These are phyloP conservation scores for Cyrtorhinus lividipennis DNA, from an alignment of 1,140 invertebrate species.

Conservation along the genomic window DNA sequence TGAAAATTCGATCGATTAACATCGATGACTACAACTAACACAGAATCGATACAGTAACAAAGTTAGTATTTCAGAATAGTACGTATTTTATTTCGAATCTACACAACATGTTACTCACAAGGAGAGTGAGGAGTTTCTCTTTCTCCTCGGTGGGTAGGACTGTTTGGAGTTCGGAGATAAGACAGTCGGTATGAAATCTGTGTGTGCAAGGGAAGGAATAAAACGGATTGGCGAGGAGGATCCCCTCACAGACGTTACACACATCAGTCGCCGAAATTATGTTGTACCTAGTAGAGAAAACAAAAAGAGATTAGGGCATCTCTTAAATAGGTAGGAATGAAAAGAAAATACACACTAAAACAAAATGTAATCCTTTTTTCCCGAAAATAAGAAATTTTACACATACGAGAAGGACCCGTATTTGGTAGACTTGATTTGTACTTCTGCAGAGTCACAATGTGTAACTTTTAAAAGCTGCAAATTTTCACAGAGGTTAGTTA, in stretches of 20 bases:
- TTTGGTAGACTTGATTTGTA: too few species aligned
- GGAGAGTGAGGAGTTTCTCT: slow-evolving; percentile 36
- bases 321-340: not conserved
- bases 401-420: too few species aligned
- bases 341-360: not conserved
- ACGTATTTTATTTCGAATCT: too few species aligned
- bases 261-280: slow-evolving; percentile 57
- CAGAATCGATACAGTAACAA: not conserved
- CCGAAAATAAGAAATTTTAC: too few species aligned
- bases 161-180: slow-evolving; percentile 63
- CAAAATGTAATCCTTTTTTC: not conserved
- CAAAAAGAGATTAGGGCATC: not conserved
- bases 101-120: too few species aligned
- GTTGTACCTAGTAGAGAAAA: slow-evolving; percentile 41
- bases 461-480: not conserved
- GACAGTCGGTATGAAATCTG: slow-evolving; percentile 85
- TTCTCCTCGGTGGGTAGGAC: slow-evolving; percentile 38
- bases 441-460: not conserved
- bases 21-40: not conserved
- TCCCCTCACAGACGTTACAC: slow-evolving; percentile 67
- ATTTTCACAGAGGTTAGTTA: too few species aligned
- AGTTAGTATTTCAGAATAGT: not conserved
- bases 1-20: too few species aligned
- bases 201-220: slow-evolving; percentile 92
- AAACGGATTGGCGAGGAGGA: slow-evolving; percentile 70